phyloP scores from a whole-genome alignment of 2,113 vertebrate genomes.

The Agapornis roseicollis region DNA sequence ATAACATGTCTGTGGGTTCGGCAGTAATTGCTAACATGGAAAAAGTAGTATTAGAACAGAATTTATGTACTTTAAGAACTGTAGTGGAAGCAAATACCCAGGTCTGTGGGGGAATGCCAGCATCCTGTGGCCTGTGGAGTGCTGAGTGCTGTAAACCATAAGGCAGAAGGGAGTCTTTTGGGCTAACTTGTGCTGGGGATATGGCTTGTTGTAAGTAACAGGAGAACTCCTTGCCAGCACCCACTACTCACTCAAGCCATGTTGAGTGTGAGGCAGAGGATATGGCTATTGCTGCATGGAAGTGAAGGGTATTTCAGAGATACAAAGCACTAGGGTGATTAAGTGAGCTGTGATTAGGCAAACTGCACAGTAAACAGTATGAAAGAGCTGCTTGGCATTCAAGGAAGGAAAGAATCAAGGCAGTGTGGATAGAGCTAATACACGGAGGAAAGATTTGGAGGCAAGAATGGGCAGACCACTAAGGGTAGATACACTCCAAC shows the following conservation, averaged over 20 bases:
- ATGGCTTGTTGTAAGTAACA: not conserved
- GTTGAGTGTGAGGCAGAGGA: not conserved
- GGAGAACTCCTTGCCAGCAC: not conserved
- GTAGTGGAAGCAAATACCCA: not conserved
- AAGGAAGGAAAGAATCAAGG: not conserved
- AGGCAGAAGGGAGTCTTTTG: not conserved
- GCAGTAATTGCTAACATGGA: not conserved
- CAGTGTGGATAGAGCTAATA: not conserved
- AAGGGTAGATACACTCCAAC: not conserved
- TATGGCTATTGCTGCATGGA: accelerated
- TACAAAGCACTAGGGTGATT: not conserved
- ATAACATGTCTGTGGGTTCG: not conserved
- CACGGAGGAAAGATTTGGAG: not conserved
- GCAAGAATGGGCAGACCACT: not conserved
- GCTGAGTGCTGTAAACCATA: not conserved
- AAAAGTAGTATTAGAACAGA: not conserved
- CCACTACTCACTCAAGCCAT: accelerated
- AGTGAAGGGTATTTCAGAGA: not conserved
- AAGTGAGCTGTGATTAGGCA: not conserved
- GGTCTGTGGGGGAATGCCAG: not conserved
- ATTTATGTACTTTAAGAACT: not conserved
- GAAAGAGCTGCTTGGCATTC: not conserved
- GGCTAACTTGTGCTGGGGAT: not conserved
- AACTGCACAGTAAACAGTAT: not conserved
- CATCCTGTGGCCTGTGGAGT: not conserved